Evolutionary conservation across 2,797 vertebrate genomes (phyloP).

Genomic region (Glossophaga mutica): DNA sequence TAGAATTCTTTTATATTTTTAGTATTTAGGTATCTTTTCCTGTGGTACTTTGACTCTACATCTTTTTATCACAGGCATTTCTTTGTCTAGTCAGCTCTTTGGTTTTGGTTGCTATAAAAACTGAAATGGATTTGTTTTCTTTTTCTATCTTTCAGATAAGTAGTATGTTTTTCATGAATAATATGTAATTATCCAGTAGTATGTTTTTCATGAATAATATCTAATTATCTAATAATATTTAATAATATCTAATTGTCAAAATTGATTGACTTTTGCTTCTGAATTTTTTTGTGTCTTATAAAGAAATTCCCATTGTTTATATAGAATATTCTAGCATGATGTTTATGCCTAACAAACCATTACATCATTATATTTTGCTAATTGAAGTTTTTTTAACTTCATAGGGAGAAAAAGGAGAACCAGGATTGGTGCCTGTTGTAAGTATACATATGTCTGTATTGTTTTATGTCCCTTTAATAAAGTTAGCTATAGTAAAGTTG

Average conservation of each 20-base stretch:
- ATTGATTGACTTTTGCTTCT: neutral
- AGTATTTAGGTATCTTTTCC: neutral
- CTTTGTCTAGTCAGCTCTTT: neutral
- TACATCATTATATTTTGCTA: neutral
- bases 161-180: neutral
- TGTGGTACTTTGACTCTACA: neutral
- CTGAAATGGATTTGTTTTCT: neutral
- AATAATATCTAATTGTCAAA: too few relatives aligned
- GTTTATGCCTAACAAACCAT: neutral
- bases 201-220: neutral
- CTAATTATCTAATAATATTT: too few relatives aligned
- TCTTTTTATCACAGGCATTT: neutral
- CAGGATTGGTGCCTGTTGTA: slow-evolving; percentile 93
- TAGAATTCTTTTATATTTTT: neutral
- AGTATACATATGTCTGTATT: slow-evolving; percentile 76
- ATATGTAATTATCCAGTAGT: neutral
- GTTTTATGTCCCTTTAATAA: neutral
- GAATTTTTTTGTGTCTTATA: neutral
- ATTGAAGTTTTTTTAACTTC: neutral
- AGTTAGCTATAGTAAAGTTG: neutral
- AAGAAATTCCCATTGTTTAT: neutral
- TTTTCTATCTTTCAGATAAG: neutral
- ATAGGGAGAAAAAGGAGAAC: slow-evolving; percentile 98
- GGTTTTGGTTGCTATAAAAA: neutral
- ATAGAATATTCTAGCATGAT: neutral